Conservation (phyloP, 2,888 invertebrate species). For the Dryobota labecula region DNA sequence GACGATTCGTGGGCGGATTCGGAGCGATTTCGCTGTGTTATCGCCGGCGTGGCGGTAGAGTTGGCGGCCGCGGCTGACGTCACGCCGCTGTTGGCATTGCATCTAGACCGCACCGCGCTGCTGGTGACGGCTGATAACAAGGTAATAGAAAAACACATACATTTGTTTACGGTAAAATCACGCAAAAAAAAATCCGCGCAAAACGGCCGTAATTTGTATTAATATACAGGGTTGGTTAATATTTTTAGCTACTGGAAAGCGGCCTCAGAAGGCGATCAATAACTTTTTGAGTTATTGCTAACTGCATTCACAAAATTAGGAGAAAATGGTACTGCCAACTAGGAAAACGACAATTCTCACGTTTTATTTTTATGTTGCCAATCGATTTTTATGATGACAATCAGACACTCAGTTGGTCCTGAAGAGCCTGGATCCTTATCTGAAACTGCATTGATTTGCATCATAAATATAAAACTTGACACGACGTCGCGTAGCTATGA, state of each 20-base stretch:
- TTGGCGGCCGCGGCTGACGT: conserved; percentile 72
- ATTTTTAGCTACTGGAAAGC: background rate
- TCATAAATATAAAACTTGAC: no score
- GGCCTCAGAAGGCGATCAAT: background rate
- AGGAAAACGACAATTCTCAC: no score
- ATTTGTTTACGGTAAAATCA: background rate
- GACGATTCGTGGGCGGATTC: conserved; percentile 22
- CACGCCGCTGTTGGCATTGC: conserved; percentile 76
- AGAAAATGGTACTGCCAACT: no score
- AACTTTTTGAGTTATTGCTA: background rate
- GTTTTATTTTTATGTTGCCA: no score
- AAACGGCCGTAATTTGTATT: background rate
- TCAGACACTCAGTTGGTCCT: no score
- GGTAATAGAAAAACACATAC: conserved; percentile 54
- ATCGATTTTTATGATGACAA: no score
- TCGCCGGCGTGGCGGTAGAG: conserved; percentile 73
- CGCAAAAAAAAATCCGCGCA: background rate
- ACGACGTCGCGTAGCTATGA: no score
- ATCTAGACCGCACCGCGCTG: conserved; percentile 75
- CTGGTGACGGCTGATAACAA: conserved; percentile 68
- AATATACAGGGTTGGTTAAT: background rate
- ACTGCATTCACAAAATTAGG: no score
- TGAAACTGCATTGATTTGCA: no score
- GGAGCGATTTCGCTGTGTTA: conserved; percentile 71
- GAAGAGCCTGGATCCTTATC: no score